A percentile compares a stretch with the other conserved stretches of the same genome.
These are phyloP conservation scores for Nipponacmea schrenckii DNA, from an alignment of 2,888 invertebrate species.

Conservation along the genomic window DNA sequence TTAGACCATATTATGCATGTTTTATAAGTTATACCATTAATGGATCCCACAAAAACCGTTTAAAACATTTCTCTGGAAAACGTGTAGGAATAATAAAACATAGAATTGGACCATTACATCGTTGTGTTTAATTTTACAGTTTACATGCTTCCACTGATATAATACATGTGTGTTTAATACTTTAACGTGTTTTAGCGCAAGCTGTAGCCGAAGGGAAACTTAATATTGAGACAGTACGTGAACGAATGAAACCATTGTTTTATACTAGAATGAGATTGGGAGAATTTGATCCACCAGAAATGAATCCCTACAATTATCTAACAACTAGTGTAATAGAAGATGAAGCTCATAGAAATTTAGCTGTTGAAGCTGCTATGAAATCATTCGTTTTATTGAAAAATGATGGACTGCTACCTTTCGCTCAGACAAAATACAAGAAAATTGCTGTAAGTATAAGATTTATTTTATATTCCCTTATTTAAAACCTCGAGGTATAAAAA, in stretches of 20 bases:
- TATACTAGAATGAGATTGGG: too few relatives aligned
- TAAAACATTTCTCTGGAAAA: too few relatives aligned
- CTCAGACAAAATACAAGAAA: not conserved
- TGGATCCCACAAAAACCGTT: too few relatives aligned
- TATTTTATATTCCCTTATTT: too few relatives aligned
- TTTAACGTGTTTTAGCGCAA: not conserved
- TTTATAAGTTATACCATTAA: too few relatives aligned
- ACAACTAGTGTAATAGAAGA: slow-evolving; percentile 35
- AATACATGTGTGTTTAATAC: too few relatives aligned
- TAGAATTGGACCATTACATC: too few relatives aligned
- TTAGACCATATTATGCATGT: too few relatives aligned
- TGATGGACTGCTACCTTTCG: slow-evolving; percentile 24
- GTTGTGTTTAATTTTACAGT: too few relatives aligned
- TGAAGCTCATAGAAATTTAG: slow-evolving; percentile 39
- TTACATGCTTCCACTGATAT: too few relatives aligned
- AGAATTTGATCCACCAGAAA: slow-evolving; percentile 32
- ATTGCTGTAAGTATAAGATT: not conserved
- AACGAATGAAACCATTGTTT: slow-evolving; percentile 26
- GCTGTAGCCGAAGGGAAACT: slow-evolving; percentile 10
- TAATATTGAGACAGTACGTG: not conserved
- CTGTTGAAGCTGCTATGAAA: slow-evolving; percentile 46
- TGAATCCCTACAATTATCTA: slow-evolving; percentile 44
- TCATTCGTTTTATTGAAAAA: too few relatives aligned
- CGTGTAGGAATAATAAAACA: too few relatives aligned
- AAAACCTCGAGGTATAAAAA: not conserved